Base-by-base conservation (phyloP, 2,113 vertebrate species). In the Polyodon spathula region DNA sequence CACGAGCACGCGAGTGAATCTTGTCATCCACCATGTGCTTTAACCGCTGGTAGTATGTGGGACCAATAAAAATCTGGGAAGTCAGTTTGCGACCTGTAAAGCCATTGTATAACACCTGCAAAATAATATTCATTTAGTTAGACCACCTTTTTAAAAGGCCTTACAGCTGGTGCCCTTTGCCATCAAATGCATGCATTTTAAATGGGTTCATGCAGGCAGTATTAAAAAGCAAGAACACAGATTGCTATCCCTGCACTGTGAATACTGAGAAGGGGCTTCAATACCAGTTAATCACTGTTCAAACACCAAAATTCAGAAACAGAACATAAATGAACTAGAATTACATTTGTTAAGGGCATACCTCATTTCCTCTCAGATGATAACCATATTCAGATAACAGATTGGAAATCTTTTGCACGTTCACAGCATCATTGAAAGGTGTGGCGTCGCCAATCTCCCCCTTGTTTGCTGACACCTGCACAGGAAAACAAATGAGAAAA, bases 1-100 rank as follows among this genome's bases (percentile, higher is more conserved):
- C 96, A n/a, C 96, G 79, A 43, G 96, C 96, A 63, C 95, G 85
- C 1, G 95, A 98, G 80, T 99, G 96, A 78, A 98, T 99, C 81
- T 99, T 99, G 66, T 99, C 96, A 40, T 99, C 96, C 64, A 97
- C 96, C 96, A 99, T 99, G 67, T 99, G 95, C 72, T 99, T 99
- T 65, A 99, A 75, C 11, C 96, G 89, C 73, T 99, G 95, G 61
- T 98, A 99, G 16, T 99, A 99, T 0, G 96, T 99, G 4, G 96
- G 95, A 1, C 96, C 96, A 41, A 99, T 90, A 76, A 99, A 99
- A 73, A 98, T 98, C 78, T 99, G 96, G 1, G 96, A 99, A 7
- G 95, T 99, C 68, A 99, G 89, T 78, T 99, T 99, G 57, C 96
- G 89, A n/a, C 96, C 96, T 2, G 96, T 99, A 69, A 99, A 99